Base-by-base conservation (phyloP, 1,140 invertebrate species). In the Heliconius hermathena region DNA sequence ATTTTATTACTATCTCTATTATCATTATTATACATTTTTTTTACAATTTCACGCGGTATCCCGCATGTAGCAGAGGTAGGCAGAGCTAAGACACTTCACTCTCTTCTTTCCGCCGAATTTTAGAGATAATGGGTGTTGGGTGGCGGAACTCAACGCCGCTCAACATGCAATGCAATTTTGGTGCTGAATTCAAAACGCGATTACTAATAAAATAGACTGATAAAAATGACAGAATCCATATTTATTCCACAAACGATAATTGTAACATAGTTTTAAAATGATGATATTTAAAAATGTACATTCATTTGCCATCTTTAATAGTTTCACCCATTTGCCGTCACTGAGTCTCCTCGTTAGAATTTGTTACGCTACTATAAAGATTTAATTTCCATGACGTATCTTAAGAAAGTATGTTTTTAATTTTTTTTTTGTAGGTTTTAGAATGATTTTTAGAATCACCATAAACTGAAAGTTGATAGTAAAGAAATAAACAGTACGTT, bases 341-440 rank as follows among this genome's bases (percentile, higher is more conserved):
- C 74, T 76, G 20, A 38, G 26, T 18, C 74, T 76, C 60, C 74
- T 76, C 60, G 26, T 76, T 71, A 76, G 60, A 9, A 16, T 18
- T 36, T 11, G 60, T 76, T 76, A 76, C 66, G 60, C 74, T 76
- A 71, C 74, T 76, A 76, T 76, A 70, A 22, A 76, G 46, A 76
- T 70, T 76, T 70, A 70, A 29, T 49, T 70, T 41, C 74, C 46
- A 76, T 70, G 41, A 66, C 33, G 74, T 70, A 70, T 70, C n/a
- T 76, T 60, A 76, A 76, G 74, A 76, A 76, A 76, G 74, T 76
- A 9, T 76, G 74, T 71, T 70, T 70, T 52, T 52, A 18, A 70
- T 76, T 60, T n/a, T 66, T 57, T 16, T 22, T 57, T 66, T 66
- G 22, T 26, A 13, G 5, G 54, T 66, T 29, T 66, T 18, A 66